phyloP scores from a whole-genome alignment of 2,113 vertebrate species.

The Zapus hudsonius region DNA sequence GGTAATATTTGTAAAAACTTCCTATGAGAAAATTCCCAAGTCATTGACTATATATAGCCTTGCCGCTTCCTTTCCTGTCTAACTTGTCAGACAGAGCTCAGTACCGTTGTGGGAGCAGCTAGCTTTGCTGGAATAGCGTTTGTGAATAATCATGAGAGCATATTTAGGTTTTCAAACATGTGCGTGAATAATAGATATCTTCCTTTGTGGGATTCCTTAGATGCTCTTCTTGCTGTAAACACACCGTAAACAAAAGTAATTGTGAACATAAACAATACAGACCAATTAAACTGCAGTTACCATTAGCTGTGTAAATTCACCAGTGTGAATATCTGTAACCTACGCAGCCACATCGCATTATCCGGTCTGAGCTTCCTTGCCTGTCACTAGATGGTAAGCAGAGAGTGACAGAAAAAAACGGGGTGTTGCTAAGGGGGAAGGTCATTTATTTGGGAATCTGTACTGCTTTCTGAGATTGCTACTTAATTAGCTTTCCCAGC shows the following conservation, averaged over 20 bases:
- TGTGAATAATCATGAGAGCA: slow-evolving; percentile 67
- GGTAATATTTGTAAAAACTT: slow-evolving; percentile 46
- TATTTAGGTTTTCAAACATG: slow-evolving; percentile 67
- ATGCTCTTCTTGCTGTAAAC: slow-evolving; percentile 52
- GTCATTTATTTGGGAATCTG: slow-evolving; percentile 1
- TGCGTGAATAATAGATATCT: slow-evolving; percentile 57
- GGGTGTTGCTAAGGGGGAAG: slow-evolving; percentile 4
- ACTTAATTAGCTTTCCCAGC: not conserved
- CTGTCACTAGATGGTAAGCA: not conserved
- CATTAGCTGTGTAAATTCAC: not conserved
- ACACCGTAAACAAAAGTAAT: slow-evolving; percentile 56
- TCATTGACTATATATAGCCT: slow-evolving; percentile 46
- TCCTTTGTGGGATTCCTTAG: slow-evolving; percentile 45
- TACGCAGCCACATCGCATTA: not conserved
- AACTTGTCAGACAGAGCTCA: slow-evolving; percentile 39
- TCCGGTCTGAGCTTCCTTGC: not conserved
- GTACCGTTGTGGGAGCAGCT: slow-evolving; percentile 56
- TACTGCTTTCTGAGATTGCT: not conserved
- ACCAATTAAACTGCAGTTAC: slow-evolving; percentile 34
- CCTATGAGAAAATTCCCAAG: slow-evolving; percentile 58
- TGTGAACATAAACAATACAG: slow-evolving; percentile 45
- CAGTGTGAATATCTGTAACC: not conserved
- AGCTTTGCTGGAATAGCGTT: slow-evolving; percentile 38
- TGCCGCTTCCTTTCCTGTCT: slow-evolving; percentile 56
- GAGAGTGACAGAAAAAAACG: not conserved